Conservation (phyloP, 2,113 vertebrate genomes). For the Kobus ellipsiprymnus region DNA sequence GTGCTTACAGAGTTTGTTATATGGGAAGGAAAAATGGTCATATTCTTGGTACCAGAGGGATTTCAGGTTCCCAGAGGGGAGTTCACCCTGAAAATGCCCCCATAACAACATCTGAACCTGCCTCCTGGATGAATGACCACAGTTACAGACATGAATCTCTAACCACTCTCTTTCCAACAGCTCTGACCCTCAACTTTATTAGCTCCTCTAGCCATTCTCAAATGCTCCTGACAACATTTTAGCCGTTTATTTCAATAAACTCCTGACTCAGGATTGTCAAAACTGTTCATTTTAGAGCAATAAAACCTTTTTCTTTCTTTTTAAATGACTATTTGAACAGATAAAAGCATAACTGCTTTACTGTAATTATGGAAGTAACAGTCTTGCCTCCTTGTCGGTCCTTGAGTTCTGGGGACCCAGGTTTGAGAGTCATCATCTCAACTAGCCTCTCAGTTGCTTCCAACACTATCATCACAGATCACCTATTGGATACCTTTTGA, state of each 20-base stretch:
- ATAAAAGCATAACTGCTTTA: background rate
- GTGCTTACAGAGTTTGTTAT: background rate
- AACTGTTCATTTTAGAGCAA: background rate
- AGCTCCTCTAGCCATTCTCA: background rate
- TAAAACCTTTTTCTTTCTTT: background rate
- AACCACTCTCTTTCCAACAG: background rate
- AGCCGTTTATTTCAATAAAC: background rate
- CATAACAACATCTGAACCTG: background rate
- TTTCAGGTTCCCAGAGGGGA: background rate
- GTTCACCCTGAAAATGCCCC: background rate
- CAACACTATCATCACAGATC: background rate
- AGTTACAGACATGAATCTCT: background rate
- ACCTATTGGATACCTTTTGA: background rate
- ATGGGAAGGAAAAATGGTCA: background rate
- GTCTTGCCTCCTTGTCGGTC: background rate
- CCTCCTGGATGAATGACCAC: background rate
- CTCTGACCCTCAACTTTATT: background rate
- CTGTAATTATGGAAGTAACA: background rate
- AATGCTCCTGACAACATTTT: background rate
- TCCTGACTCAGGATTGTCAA: background rate
- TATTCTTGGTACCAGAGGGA: background rate
- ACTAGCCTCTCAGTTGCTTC: background rate
- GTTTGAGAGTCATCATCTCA: background rate
- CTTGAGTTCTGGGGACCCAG: background rate
- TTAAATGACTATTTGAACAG: background rate